A percentile compares a stretch with the other conserved stretches of the same genome.
phyloP scores from a whole-genome alignment of 2,888 invertebrate genomes.

The Microctonus hyperodae region DNA sequence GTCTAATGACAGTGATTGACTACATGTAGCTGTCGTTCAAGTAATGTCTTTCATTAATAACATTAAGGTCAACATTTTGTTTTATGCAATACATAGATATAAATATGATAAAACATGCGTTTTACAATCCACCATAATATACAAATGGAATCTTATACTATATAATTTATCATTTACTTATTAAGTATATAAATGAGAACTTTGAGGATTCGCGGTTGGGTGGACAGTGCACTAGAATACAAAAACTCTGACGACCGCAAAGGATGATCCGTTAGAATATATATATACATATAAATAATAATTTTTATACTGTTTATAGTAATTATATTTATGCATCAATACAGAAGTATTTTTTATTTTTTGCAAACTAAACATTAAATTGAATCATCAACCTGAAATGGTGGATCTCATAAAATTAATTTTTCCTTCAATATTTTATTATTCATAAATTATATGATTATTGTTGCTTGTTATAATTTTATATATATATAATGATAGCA shows the following conservation, averaged over 20 bases:
- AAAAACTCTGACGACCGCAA: slow-evolving; percentile 28
- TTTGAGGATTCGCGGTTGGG: slow-evolving; percentile 47
- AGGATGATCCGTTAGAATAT: slow-evolving; percentile 46
- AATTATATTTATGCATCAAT: neutral
- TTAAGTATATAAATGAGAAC: slow-evolving; percentile 32
- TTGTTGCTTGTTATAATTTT: too few relatives aligned
- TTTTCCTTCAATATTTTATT: neutral
- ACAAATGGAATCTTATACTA: slow-evolving; percentile 19
- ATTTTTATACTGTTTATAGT: neutral
- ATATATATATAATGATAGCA: too few relatives aligned
- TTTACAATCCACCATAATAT: neutral
- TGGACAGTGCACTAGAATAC: slow-evolving; percentile 35
- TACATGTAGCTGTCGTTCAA: neutral
- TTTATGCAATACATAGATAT: neutral
- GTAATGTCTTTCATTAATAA: neutral
- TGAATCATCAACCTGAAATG: neutral
- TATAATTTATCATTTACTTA: slow-evolving; percentile 37
- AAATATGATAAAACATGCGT: neutral
- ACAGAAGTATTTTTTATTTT: too few relatives aligned
- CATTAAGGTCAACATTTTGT: neutral
- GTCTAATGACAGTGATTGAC: neutral
- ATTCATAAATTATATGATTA: neutral
- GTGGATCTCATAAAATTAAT: neutral
- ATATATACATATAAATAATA: slow-evolving; percentile 31
- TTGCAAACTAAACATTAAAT: neutral